phyloP scores from a whole-genome alignment of 2,113 vertebrate genomes.

The Rhipidura dahli region DNA sequence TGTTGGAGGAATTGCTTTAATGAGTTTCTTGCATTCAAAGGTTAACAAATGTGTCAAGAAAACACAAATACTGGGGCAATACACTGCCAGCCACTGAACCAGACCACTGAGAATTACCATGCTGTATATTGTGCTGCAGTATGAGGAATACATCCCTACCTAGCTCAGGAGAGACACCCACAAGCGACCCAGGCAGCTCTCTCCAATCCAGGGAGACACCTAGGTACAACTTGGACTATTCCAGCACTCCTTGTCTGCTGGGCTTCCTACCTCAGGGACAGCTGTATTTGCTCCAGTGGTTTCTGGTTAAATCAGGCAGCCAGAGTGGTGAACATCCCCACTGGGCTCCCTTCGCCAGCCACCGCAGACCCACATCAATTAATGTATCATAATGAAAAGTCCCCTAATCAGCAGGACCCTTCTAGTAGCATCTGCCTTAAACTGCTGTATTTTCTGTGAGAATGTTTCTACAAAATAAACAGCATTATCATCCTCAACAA shows the following conservation, averaged over 20 bases:
- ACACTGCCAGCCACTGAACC: background rate
- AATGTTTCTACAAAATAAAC: background rate
- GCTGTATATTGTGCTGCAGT: background rate
- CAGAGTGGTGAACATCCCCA: background rate
- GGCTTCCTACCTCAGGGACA: background rate
- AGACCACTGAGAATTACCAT: background rate
- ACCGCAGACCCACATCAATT: background rate
- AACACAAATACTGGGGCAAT: constrained; percentile 26
- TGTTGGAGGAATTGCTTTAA: constrained; percentile 41
- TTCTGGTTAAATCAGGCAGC: background rate
- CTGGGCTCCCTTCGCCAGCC: background rate
- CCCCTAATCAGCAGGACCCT: background rate
- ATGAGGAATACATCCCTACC: background rate
- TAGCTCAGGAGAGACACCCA: background rate
- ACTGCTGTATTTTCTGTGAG: background rate
- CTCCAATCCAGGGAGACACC: background rate
- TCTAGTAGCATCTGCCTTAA: background rate
- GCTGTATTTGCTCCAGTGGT: background rate
- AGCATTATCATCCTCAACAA: background rate
- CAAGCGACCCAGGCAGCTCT: background rate
- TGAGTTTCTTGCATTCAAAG: constrained; percentile 47
- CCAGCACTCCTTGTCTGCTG: background rate
- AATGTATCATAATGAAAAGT: background rate
- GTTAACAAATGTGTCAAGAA: constrained; percentile 53
- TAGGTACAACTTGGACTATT: background rate